Evolutionary conservation across 2,888 invertebrate species (phyloP).

Genomic region (Lycophotia porphyrea): DNA sequence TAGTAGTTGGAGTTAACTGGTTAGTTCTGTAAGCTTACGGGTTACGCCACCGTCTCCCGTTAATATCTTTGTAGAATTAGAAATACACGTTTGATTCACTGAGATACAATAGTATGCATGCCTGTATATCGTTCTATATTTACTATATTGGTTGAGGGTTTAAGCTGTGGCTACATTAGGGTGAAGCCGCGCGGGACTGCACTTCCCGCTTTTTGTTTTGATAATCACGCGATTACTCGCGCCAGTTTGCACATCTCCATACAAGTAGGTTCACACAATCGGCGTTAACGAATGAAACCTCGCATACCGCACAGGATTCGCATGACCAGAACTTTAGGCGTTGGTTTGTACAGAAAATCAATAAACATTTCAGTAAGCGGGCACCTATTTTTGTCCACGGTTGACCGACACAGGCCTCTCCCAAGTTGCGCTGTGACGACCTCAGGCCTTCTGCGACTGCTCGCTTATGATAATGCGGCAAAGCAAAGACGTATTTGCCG

Average conservation of each 20-base stretch:
- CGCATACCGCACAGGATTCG: background rate
- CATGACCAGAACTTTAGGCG: background rate
- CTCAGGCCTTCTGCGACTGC: too few relatives aligned
- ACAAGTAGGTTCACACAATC: background rate
- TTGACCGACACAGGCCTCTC: too few relatives aligned
- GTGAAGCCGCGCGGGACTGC: background rate
- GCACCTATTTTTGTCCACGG: background rate
- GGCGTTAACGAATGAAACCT: background rate
- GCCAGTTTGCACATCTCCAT: background rate
- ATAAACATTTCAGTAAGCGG: background rate
- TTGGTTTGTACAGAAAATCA: conserved; percentile 2
- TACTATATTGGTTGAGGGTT: conserved; percentile 3
- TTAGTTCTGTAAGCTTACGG: conserved; percentile 24
- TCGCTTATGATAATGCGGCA: background rate
- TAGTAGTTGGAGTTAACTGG: conserved; percentile 21
- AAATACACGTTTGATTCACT: conserved; percentile 12
- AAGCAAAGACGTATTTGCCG: background rate
- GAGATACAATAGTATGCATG: background rate
- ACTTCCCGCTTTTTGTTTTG: background rate
- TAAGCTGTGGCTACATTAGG: background rate
- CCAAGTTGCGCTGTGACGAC: background rate
- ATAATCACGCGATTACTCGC: background rate
- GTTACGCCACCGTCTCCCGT: conserved; percentile 1
- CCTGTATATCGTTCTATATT: background rate
- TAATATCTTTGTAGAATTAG: background rate